phyloP scores from a whole-genome alignment of 2,113 vertebrate species.

The Callionymus lyra region DNA sequence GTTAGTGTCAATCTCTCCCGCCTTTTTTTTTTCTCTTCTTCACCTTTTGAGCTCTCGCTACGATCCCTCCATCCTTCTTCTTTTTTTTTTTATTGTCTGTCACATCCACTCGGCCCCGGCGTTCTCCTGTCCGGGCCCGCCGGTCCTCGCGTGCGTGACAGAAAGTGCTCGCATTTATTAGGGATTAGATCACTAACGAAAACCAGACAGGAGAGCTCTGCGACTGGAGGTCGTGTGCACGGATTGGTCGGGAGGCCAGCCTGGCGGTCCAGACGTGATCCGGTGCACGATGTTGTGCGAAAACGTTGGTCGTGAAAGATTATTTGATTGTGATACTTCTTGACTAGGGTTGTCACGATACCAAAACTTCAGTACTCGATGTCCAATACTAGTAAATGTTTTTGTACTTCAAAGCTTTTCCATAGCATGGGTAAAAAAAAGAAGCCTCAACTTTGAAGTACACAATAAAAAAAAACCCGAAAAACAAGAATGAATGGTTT shows the following conservation, averaged over 20 bases:
- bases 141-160: slow-evolving; percentile 30
- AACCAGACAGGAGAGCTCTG: slow-evolving; percentile 50
- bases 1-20: slow-evolving; percentile 9
- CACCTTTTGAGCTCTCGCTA: slow-evolving; percentile 13
- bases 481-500: too few species aligned
- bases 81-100: slow-evolving; percentile 30
- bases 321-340: too few species aligned
- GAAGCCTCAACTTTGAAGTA: too few species aligned
- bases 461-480: too few species aligned
- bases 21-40: slow-evolving; percentile 8
- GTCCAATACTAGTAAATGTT: too few species aligned
- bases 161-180: slow-evolving; percentile 50
- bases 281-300: too few species aligned
- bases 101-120: slow-evolving; percentile 21
- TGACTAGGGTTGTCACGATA: too few species aligned
- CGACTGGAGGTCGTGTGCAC: slow-evolving; percentile 20
- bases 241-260: slow-evolving; percentile 18
- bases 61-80: slow-evolving; percentile 13
- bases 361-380: too few species aligned
- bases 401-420: too few species aligned
- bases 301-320: too few species aligned
- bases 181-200: slow-evolving; percentile 41
- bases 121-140: slow-evolving; percentile 31
- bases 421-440: too few species aligned
- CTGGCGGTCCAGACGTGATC: slow-evolving; percentile 13